phyloP scores from a whole-genome alignment of 1,140 invertebrate genomes.

The Cecropterus lyciades region DNA sequence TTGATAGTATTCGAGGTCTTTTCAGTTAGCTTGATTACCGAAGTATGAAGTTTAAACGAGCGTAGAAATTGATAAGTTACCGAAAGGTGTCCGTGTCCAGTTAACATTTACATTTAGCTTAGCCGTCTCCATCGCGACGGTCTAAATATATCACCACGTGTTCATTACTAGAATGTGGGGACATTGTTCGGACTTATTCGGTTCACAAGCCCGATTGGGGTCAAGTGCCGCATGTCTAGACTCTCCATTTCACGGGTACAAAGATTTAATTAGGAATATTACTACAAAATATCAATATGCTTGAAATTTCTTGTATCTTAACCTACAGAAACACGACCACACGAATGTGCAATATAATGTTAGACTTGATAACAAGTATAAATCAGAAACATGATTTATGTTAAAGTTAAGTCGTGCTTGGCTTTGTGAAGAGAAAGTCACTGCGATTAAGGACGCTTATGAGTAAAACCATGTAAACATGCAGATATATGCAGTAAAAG shows the following conservation, averaged over 20 bases:
- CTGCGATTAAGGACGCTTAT: neutral
- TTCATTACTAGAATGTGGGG: slow-evolving; percentile 51
- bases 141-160: slow-evolving; percentile 73
- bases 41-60: neutral
- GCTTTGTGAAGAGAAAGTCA: slow-evolving; percentile 39
- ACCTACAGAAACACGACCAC: too few species aligned
- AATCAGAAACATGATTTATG: slow-evolving; percentile 2
- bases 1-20: too few species aligned
- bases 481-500: neutral
- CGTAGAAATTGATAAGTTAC: slow-evolving; percentile 13
- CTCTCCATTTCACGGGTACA: slow-evolving; percentile 32
- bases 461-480: neutral
- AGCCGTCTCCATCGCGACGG: slow-evolving; percentile 39
- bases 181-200: slow-evolving; percentile 55
- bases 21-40: slow-evolving; percentile 19
- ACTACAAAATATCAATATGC: neutral
- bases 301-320: too few species aligned
- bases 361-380: too few species aligned
- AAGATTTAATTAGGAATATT: neutral
- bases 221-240: slow-evolving; percentile 66
- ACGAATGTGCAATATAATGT: too few species aligned
- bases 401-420: slow-evolving; percentile 1
- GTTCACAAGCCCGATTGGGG: slow-evolving; percentile 64
- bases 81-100: slow-evolving; percentile 9
- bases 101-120: slow-evolving; percentile 21